Evolutionary conservation across 2,888 invertebrate genomes (phyloP).

Genomic region (Nemotelus nigrinus): DNA sequence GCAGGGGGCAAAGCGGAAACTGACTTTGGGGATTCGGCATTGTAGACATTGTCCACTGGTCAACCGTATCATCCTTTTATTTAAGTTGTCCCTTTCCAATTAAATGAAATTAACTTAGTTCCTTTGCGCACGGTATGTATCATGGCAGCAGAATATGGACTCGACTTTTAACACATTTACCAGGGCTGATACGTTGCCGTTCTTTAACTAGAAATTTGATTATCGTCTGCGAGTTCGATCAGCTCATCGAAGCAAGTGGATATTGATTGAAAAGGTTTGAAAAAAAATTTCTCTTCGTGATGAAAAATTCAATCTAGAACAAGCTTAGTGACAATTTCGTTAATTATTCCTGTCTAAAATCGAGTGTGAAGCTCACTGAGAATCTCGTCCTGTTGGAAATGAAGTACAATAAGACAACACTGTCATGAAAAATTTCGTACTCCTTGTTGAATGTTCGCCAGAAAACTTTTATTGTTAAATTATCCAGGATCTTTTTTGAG

Average conservation of each 20-base stretch:
- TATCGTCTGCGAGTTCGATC: too few species aligned
- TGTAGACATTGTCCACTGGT: not conserved
- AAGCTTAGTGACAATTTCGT: too few species aligned
- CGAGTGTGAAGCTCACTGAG: too few species aligned
- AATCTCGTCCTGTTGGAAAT: too few species aligned
- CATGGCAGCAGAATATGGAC: not conserved
- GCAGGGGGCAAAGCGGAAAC: not conserved
- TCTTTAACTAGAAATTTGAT: not conserved
- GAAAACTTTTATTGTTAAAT: conserved; percentile 17
- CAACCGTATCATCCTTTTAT: conserved; percentile 29
- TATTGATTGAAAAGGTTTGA: too few species aligned
- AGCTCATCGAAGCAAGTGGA: too few species aligned
- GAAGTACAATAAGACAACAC: not conserved
- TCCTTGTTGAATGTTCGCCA: not conserved
- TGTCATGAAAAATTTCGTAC: not conserved
- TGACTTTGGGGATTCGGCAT: conserved; percentile 8
- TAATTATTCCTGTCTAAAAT: too few species aligned
- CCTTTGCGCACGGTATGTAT: conserved; percentile 16
- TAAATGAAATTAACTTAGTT: conserved; percentile 42
- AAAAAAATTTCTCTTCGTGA: too few species aligned
- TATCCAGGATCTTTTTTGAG: conserved; percentile 29
- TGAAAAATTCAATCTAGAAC: too few species aligned
- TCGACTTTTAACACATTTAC: not conserved
- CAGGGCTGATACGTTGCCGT: not conserved
- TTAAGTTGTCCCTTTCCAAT: conserved; percentile 42